Base-by-base conservation (phyloP, 1,140 invertebrate genomes). In the Arctopsyche grandis region DNA sequence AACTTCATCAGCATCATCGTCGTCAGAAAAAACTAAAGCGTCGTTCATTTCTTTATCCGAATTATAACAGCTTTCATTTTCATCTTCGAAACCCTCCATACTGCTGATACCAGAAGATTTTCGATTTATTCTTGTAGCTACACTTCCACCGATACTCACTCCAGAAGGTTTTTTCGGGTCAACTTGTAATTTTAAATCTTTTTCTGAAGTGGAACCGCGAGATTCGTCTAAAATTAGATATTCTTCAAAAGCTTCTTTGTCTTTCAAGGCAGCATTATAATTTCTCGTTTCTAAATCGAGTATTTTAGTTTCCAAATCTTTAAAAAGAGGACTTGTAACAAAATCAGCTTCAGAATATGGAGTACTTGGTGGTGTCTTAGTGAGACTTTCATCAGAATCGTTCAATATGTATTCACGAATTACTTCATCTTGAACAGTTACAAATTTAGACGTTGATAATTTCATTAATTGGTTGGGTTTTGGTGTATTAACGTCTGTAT, bases 11-110 rank as follows among this genome's bases (percentile, higher is more conserved):
- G 24, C 14, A 43, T 86, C 85, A 69, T 87, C 86, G 21, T 87
- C 86, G 83, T 94, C 93, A 24, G 93, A 93, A 86, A 94, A 94
- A 69, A 93, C 91, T 56, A 93, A 86, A 70, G 90, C 88, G 79
- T 93, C 92, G 75, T 91, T 90, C 69, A 89, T 90, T 81, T 92
- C 91, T 84, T 91, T 92, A 77, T 93, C 91, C 82, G 89, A 90
- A 46, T 90, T 91, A 85, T 91, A 91, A 86, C 91, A 92, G 85
- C 90, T 92, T 83, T 91, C 90, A 80, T 76, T 77, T 56, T 79
- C 76, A 22, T 78, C 71, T 78, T 80, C 79, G 86, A 86, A 82
- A 89, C 88, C 74, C 87, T 88, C 58, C 4, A 83, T 83, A 75
- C 84, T 85, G 1, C 81, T 78, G 26, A 82, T 70, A 12, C 85